A percentile compares a stretch with the other conserved stretches of the same genome.
phyloP scores from a whole-genome alignment of 2,113 vertebrate genomes.

The Laticauda laticaudata region DNA sequence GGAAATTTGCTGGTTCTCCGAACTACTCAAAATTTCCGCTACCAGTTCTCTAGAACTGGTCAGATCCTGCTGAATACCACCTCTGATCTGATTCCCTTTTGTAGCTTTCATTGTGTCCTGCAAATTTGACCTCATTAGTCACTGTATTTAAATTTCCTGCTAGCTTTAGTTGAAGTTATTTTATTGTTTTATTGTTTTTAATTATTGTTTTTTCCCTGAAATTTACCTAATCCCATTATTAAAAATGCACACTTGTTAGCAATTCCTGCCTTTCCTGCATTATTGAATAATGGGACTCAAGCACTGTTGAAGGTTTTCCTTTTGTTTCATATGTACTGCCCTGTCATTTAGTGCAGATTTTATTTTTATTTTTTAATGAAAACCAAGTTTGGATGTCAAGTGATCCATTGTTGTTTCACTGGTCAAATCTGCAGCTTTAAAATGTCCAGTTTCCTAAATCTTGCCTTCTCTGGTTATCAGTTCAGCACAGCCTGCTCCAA shows the following conservation, averaged over 20 bases:
- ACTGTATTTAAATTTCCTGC: slow-evolving; percentile 39
- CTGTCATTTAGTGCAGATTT: neutral
- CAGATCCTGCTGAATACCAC: no score
- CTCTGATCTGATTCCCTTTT: neutral
- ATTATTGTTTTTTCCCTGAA: slow-evolving; percentile 41
- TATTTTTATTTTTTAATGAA: neutral
- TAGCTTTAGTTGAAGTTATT: slow-evolving; percentile 42
- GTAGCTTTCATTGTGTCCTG: slow-evolving; percentile 44
- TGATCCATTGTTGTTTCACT: slow-evolving; percentile 19
- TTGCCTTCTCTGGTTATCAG: neutral
- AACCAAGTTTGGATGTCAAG: neutral
- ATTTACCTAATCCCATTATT: slow-evolving; percentile 16
- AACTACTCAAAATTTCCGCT: no score
- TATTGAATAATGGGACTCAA: slow-evolving; percentile 15
- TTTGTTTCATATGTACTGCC: neutral
- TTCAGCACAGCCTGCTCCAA: neutral
- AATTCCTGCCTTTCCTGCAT: slow-evolving; percentile 20
- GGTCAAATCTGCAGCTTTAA: slow-evolving; percentile 2
- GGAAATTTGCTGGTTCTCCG: neutral
- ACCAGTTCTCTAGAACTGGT: no score
- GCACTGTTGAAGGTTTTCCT: slow-evolving; percentile 3
- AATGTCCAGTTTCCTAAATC: neutral
- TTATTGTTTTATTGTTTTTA: no score
- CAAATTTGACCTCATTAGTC: slow-evolving; percentile 30
- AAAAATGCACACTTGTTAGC: slow-evolving; percentile 23